Percentiles rank a stretch among this genome's conserved stretches.
Conservation (phyloP, 2,888 invertebrate species). For the Philaethria dido region DNA sequence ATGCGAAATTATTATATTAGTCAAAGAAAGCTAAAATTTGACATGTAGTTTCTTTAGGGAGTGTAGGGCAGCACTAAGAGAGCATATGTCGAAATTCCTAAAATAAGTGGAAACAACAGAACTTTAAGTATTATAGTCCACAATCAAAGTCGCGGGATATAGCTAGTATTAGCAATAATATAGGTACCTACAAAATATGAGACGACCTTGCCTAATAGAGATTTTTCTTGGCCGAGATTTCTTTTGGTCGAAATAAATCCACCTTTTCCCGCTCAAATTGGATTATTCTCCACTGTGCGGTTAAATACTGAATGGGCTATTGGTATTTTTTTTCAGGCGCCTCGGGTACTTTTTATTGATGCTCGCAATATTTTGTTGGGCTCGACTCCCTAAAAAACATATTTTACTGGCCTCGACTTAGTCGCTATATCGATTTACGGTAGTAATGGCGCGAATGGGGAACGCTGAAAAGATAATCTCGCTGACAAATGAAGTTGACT, state of each 20-base stretch:
- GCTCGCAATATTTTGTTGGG: constrained; percentile 44
- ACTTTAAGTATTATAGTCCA: no score
- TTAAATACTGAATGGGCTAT: constrained; percentile 47
- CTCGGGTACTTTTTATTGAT: constrained; percentile 44
- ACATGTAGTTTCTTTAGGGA: no score
- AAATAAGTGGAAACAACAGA: no score
- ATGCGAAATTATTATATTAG: no score
- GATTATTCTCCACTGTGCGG: constrained; percentile 45
- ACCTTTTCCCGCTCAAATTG: constrained; percentile 46
- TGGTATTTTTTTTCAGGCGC: constrained; percentile 41
- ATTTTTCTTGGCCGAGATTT: constrained; percentile 42
- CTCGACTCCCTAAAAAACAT: constrained; percentile 41
- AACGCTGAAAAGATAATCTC: constrained; percentile 34
- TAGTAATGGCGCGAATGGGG: constrained; percentile 32
- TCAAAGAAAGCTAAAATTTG: no score
- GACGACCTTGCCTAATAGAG: constrained; percentile 43
- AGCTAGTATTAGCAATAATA: no score
- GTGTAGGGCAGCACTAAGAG: no score
- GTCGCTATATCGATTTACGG: constrained; percentile 32
- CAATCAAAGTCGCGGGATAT: no score
- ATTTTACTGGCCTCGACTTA: constrained; percentile 39
- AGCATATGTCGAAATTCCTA: no score
- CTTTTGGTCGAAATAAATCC: constrained; percentile 44
- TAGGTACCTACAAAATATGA: constrained; percentile 47
- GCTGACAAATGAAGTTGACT: constrained; percentile 34